Base-by-base conservation (phyloP, 2,113 vertebrate genomes). In the Pionites leucogaster region DNA sequence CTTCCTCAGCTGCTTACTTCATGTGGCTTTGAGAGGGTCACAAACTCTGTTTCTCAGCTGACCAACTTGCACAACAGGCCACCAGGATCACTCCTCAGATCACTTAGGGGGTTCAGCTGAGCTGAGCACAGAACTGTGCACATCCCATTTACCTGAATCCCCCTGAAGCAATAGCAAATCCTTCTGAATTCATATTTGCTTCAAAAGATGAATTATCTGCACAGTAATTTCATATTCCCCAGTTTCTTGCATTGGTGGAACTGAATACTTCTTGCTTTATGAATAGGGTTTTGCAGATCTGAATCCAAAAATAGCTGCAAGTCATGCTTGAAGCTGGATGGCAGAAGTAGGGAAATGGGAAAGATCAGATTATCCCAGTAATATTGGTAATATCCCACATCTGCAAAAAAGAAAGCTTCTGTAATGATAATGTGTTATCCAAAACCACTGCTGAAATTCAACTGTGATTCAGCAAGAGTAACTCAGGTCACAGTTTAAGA, bases 401-500 rank as follows among this genome's bases (percentile, higher is more conserved):
- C 17, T 24, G 42, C 22, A 37, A 37, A 88, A 71, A 41, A n/a
- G 3, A 62, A 89, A 76, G 47, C 33, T 78, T 78, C 20, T 75
- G 27, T 31, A 63, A 46, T 24, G 22, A 63, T 47, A 86, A 63
- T 6, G 6, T 2, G 9, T 37, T 57, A 82, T 14, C 84, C 77
- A 52, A 85, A 95, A 95, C 68, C n/a, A 63, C 65, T 29, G 25
- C 49, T 76, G 78, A 95, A 96, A 90, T 74, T 79, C 53, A 91
- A 2, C 91, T 70, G 75, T 1, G 41, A 90, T 72, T 88, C 84
- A 90, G 82, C 52, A 64, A 65, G 77, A 90, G 74, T 82, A 95
- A 94, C 94, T 94, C 84, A 93, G 94, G 93, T 95, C 95, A 85
- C 90, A 95, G 93, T 93, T 96, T 92, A 97, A 93, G 93, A 78